These are phyloP conservation scores for Chaenodraco wilsoni DNA, from an alignment of 2,797 vertebrate genomes.

Conservation along the genomic window DNA sequence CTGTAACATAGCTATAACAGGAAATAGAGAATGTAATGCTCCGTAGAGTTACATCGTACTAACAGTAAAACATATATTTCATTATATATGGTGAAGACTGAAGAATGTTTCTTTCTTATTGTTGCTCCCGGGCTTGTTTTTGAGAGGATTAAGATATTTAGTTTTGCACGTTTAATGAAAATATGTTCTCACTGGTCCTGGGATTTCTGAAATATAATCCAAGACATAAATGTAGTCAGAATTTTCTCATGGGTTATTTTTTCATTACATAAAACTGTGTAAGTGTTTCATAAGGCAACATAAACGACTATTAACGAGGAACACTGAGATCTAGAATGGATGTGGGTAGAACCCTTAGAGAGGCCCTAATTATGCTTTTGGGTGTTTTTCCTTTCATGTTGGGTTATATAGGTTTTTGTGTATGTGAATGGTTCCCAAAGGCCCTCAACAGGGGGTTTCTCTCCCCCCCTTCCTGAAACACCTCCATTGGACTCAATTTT, in stretches of 20 bases:
- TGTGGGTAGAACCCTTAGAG: too few relatives aligned
- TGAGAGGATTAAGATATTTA: slow-evolving; percentile 6
- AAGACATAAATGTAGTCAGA: slow-evolving; percentile 12
- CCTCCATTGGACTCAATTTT: too few relatives aligned
- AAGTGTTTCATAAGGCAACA: slow-evolving; percentile 28
- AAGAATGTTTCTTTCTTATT: slow-evolving; percentile 39
- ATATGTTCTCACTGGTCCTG: background rate
- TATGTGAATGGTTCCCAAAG: too few relatives aligned
- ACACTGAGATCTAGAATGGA: slow-evolving; percentile 2
- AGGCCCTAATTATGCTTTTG: too few relatives aligned
- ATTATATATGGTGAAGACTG: slow-evolving; percentile 51
- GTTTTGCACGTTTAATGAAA: slow-evolving; percentile 31
- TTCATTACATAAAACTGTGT: background rate
- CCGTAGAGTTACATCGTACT: slow-evolving; percentile 50
- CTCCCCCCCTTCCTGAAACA: too few relatives aligned
- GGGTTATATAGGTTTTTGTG: background rate
- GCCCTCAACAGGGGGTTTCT: too few relatives aligned
- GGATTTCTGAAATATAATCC: slow-evolving; percentile 14
- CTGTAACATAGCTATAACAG: slow-evolving; percentile 65
- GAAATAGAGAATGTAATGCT: slow-evolving; percentile 71
- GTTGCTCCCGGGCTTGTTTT: slow-evolving; percentile 10
- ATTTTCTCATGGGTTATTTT: background rate
- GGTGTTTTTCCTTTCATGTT: too few relatives aligned
- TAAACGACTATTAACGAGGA: background rate
- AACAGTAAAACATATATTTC: slow-evolving; percentile 57